Evolutionary conservation across 1,140 invertebrate species (phyloP).

Genomic region (Drepana arcuata): DNA sequence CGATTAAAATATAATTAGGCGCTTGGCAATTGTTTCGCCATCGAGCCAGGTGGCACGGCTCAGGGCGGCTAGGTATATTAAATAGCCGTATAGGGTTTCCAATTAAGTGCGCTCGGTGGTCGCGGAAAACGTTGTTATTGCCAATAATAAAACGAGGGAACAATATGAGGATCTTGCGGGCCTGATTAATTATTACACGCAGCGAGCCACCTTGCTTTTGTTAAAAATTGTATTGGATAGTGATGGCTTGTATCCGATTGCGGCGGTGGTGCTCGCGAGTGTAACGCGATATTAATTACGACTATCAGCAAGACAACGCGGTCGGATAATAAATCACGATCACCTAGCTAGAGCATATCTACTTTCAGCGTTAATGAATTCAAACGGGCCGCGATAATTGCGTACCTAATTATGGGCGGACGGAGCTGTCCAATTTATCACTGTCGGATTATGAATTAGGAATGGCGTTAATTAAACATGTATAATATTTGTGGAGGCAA

Average conservation of each 20-base stretch:
- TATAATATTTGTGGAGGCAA: conserved; percentile 57
- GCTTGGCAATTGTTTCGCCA: conserved; percentile 63
- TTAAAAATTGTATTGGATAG: conserved; percentile 32
- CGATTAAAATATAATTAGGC: conserved; percentile 71
- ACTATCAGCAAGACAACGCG: conserved; percentile 44
- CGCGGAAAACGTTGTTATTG: conserved; percentile 48
- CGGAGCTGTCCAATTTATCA: conserved; percentile 62
- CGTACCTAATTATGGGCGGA: conserved; percentile 62
- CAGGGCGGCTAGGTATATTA: conserved; percentile 58
- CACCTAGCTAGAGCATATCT: conserved; percentile 28
- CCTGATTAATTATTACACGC: conserved; percentile 44
- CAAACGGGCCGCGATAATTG: conserved; percentile 67
- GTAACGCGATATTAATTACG: conserved; percentile 60
- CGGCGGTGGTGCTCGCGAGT: too few species aligned
- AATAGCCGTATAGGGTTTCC: conserved; percentile 59
- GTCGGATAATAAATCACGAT: conserved; percentile 53
- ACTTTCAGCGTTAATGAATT: conserved; percentile 62
- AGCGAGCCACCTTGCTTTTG: conserved; percentile 6
- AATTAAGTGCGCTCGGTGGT: conserved; percentile 41
- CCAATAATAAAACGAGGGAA: conserved; percentile 47
- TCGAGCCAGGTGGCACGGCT: conserved; percentile 56
- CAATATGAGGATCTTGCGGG: conserved; percentile 37
- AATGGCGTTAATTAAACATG: conserved; percentile 65
- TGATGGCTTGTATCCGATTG: too few species aligned
- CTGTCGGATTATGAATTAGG: conserved; percentile 70